Evolutionary conservation across 2,797 vertebrate genomes (phyloP), one percentile per base, ranked within the genome.

Genomic region (Pipistrellus kuhlii): DNA sequence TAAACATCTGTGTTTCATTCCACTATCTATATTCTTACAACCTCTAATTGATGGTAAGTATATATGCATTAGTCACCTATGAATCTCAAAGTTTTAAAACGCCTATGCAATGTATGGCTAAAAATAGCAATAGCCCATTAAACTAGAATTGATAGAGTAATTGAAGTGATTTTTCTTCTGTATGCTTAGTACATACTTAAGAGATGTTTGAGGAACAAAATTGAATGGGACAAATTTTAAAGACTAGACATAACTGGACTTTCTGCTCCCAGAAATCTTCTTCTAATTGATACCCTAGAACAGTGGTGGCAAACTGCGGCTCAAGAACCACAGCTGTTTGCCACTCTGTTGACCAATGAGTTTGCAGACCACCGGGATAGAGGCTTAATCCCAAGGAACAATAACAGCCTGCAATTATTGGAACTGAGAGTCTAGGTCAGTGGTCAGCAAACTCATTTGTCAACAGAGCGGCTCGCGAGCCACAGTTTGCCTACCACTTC

Each of bases 71-170:
- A 85, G 32, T 72, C 71, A 87, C 20, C 51, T 55, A 46, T 48
- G 55, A 90, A 62, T 62, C 32, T 88, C 64, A 46, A 77, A 62
- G 64, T 83, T 95, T 85, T 85, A 82, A 94, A 92, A 76, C 5
- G 55, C 48, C 27, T 77, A 41, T 62, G 15, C 14, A 55, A 46
- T 25, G 0, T 17, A 11, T 55, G 44, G 10, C 6, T 91, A 71
- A 91, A 84, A 62, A 66, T 62, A 66, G 59, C 48, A 86, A 91
- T 84, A 82, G 82, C 20, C 12, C 57, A 73, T 30, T 55, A 69
- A 72, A 80, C 20, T 85, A 75, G n/a, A 64, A 72, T 4, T 38
- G n/a, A 32, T 68, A 21, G 12, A 69, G 6, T 27, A 75, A 46
- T 27, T 76, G 4, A 94, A 46, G 85, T n/a, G 2, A 41, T 21